These are phyloP conservation scores for Hymenopus coronatus DNA, from an alignment of 2,888 invertebrate species.

Conservation along the genomic window DNA sequence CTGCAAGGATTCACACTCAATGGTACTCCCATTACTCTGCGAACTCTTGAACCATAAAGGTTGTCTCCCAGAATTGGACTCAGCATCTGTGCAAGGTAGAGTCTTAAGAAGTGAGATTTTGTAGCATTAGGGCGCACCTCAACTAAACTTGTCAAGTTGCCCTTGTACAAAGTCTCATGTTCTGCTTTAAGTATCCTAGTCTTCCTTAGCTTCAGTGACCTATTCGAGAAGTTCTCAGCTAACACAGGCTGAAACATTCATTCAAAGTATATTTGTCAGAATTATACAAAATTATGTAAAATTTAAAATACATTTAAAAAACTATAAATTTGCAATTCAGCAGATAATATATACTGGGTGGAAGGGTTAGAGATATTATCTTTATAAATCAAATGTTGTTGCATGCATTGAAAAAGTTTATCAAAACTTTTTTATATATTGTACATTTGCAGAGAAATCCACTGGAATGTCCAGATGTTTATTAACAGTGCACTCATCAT, in stretches of 20 bases:
- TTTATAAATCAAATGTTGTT: no score
- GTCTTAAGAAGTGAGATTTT: slow-evolving; percentile 43
- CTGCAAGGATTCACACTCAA: slow-evolving; percentile 43
- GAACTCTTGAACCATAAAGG: slow-evolving; percentile 43
- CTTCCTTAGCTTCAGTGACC: slow-evolving; percentile 32
- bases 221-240: slow-evolving; percentile 35
- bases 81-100: slow-evolving; percentile 44
- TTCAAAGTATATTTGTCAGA: background rate
- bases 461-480: no score
- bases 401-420: no score
- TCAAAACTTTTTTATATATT: no score
- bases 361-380: no score
- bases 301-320: no score
- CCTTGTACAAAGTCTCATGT: slow-evolving; percentile 39
- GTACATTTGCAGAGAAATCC: no score
- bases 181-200: slow-evolving; percentile 39
- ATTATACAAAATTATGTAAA: no score
- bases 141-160: slow-evolving; percentile 41
- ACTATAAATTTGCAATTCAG: no score
- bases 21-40: slow-evolving; percentile 42
- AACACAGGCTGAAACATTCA: slow-evolving; percentile 29
- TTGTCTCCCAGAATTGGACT: slow-evolving; percentile 48
- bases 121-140: slow-evolving; percentile 42
- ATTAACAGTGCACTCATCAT: no score
- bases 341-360: no score